These are phyloP conservation scores for Nesidiocoris tenuis DNA, from an alignment of 2,888 invertebrate species.

Conservation along the genomic window DNA sequence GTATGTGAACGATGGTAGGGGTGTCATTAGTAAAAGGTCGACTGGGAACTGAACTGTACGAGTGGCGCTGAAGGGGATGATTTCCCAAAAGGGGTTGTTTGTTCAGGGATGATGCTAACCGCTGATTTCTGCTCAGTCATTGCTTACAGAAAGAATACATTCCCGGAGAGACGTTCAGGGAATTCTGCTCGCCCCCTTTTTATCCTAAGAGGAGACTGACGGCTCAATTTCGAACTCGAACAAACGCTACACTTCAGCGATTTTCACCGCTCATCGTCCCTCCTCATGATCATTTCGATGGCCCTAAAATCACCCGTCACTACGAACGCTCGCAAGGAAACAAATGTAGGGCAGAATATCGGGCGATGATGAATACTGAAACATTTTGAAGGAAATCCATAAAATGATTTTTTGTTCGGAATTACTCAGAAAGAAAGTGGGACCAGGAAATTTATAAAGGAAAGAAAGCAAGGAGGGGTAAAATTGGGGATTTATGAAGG, in stretches of 20 bases:
- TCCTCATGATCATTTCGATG: neutral
- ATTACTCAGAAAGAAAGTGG: too few relatives aligned
- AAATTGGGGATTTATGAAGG: too few relatives aligned
- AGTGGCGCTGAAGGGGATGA: conserved; percentile 22
- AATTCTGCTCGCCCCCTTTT: neutral
- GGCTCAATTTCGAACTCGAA: neutral
- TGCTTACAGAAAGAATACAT: conserved; percentile 47
- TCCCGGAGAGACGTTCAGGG: conserved; percentile 14
- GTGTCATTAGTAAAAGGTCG: conserved; percentile 36
- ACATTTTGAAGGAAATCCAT: too few relatives aligned
- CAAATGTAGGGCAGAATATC: too few relatives aligned
- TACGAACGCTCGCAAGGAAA: neutral
- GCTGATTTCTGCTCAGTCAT: conserved; percentile 43
- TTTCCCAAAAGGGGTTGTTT: conserved; percentile 36
- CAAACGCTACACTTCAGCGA: neutral
- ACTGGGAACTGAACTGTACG: conserved; percentile 7
- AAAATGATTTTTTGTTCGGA: too few relatives aligned
- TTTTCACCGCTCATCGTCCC: neutral
- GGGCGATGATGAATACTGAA: too few relatives aligned
- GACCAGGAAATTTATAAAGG: too few relatives aligned
- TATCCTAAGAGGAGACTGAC: neutral
- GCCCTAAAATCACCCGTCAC: neutral
- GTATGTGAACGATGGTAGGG: conserved; percentile 7
- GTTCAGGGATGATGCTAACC: conserved; percentile 37
- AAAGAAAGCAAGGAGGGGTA: too few relatives aligned